phyloP scores from a whole-genome alignment of 2,113 vertebrate species.

The Nasalis larvatus region DNA sequence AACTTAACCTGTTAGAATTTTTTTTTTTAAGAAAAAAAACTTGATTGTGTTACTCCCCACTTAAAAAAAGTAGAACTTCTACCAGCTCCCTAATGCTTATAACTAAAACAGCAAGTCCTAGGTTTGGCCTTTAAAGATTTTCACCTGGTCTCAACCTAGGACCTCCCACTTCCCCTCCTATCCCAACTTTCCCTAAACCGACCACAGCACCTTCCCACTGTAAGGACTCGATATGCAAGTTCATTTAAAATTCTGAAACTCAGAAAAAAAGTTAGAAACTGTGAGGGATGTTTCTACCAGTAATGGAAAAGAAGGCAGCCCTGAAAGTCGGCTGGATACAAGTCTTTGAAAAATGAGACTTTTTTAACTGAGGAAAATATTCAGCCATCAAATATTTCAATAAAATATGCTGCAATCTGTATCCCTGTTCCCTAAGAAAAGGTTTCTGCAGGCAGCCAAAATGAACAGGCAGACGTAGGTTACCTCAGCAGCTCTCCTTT shows the following conservation, averaged over 20 bases:
- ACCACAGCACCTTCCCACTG: background rate
- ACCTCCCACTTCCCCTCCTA: background rate
- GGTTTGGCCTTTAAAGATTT: background rate
- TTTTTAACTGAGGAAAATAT: background rate
- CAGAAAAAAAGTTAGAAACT: background rate
- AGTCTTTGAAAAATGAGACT: background rate
- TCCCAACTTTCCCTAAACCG: too few species aligned
- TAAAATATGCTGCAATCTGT: background rate
- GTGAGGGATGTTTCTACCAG: background rate
- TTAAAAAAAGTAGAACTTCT: background rate
- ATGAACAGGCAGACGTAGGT: conserved; percentile 20
- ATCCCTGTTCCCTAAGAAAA: background rate
- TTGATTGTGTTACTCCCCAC: background rate
- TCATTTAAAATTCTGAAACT: background rate
- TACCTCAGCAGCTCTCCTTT: conserved; percentile 97
- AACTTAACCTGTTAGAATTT: background rate
- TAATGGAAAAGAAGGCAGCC: background rate
- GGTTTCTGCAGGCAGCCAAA: background rate
- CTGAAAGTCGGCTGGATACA: background rate
- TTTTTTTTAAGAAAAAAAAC: background rate
- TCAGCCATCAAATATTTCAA: background rate
- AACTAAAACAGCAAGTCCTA: background rate
- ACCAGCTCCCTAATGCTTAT: background rate
- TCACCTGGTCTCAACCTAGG: background rate
- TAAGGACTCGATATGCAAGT: background rate